Base-by-base conservation (phyloP, 1,140 invertebrate genomes). In the Diplogasteroides magnus region DNA sequence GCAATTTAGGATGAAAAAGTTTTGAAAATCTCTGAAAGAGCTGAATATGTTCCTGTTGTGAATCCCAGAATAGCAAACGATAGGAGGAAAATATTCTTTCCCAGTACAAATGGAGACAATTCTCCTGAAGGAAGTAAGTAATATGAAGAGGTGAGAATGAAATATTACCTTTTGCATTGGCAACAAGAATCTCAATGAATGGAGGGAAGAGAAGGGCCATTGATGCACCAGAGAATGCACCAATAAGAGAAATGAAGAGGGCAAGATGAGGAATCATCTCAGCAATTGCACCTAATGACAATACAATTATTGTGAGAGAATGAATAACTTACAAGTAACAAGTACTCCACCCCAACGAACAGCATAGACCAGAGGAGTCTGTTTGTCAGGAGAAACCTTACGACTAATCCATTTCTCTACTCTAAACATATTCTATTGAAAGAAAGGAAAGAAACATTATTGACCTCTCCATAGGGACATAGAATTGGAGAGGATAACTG, bases 181-280 rank as follows among this genome's bases (percentile, higher is more conserved):
- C 15, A 60, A 74, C 74, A 26, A 82, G 68, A 23, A 82, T 69
- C 28, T 82, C 80, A 67, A 82, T 82, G 23, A 74, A 71, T 13
- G 80, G 81, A 62, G 80, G 80, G 61, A 82, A 82, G 6, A 82
- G 58, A 31, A 82, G 72, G n/a, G 80, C 80, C 64, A 82, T 68
- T 2, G 78, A 73, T 1, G 81, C 67, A 28, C 80, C 75, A 27
- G 81, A 76, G 56, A 81, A 78, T 23, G 80, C 73, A 15, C 79
- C 79, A 62, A 81, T 74, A 26, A 81, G 71, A 25, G 79, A 82
- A 31, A 81, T 81, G 66, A 81, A 82, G 13, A 80, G 70, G 3
- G 79, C 78, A 58, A 80, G 67, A 62, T 80, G 78, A 62, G 78
- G 78, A 31, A 80, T 77, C 28, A 81, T n/a, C 58, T 80, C 78